These are phyloP conservation scores for Nasonia giraulti DNA, from an alignment of 1,140 invertebrate genomes.

Conservation along the genomic window DNA sequence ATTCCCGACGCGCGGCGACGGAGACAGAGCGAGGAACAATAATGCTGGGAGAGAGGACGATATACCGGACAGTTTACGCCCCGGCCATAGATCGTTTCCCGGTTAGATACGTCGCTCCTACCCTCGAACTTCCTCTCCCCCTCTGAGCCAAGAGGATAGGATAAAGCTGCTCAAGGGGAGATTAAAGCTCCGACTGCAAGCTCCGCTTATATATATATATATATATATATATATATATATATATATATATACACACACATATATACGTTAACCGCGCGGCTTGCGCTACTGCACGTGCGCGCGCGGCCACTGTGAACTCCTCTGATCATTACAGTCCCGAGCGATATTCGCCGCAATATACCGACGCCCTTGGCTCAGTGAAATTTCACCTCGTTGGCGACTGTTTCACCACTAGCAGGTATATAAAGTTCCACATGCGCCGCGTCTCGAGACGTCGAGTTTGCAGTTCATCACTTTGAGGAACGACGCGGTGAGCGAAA, in stretches of 20 bases:
- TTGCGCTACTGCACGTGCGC: neutral
- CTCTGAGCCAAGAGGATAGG: neutral
- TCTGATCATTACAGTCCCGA: neutral
- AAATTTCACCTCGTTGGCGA: too few relatives aligned
- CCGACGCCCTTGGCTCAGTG: too few relatives aligned
- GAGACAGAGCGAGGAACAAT: neutral
- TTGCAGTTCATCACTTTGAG: too few relatives aligned
- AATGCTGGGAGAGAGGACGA: neutral
- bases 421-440: too few relatives aligned
- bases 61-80: constrained; percentile 7
- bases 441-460: too few relatives aligned
- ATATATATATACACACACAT: too few relatives aligned
- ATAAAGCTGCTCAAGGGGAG: constrained; percentile 50
- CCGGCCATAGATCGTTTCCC: constrained; percentile 22
- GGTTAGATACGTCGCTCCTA: constrained; percentile 12
- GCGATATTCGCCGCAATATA: neutral
- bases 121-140: neutral
- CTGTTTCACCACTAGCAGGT: too few relatives aligned
- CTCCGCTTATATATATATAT: neutral
- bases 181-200: constrained; percentile 3
- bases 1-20: neutral
- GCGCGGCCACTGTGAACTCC: neutral
- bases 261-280: neutral
- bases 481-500: too few relatives aligned
- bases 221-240: too few relatives aligned